phyloP scores from a whole-genome alignment of 2,888 invertebrate species.

The Ochropacha duplaris region DNA sequence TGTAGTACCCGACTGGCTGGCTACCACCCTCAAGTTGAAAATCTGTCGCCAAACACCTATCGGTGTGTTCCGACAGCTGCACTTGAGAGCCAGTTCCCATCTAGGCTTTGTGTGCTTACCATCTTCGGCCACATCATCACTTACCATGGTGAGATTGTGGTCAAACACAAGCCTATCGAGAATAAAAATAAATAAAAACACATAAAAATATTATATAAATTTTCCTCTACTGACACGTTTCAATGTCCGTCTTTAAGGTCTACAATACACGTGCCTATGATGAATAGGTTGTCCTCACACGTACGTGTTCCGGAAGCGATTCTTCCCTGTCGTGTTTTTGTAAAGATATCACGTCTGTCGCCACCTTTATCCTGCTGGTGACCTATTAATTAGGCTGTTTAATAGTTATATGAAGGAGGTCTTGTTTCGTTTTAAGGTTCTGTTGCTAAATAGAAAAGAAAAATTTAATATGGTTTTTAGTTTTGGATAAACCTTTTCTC shows the following conservation, averaged over 20 bases:
- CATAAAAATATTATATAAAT: not conserved
- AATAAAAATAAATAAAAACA: no score
- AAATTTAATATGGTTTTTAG: not conserved
- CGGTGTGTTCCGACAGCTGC: no score
- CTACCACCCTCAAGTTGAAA: no score
- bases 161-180: no score
- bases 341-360: not conserved
- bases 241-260: not conserved
- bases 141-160: no score
- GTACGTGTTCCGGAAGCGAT: not conserved
- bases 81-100: no score
- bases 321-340: not conserved
- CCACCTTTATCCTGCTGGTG: constrained; percentile 6
- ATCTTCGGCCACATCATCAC: no score
- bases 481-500: not conserved
- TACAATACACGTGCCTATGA: not conserved
- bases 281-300: constrained; percentile 1
- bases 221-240: not conserved
- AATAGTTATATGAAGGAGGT: not conserved
- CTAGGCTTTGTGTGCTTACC: no score
- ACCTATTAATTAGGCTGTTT: constrained; percentile 3
- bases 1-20: no score
- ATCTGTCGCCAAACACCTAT: no score
- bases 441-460: not conserved
- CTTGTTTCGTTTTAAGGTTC: not conserved